These are phyloP conservation scores for Tetraneura akinire DNA, from an alignment of 1,140 invertebrate genomes.

Conservation along the genomic window DNA sequence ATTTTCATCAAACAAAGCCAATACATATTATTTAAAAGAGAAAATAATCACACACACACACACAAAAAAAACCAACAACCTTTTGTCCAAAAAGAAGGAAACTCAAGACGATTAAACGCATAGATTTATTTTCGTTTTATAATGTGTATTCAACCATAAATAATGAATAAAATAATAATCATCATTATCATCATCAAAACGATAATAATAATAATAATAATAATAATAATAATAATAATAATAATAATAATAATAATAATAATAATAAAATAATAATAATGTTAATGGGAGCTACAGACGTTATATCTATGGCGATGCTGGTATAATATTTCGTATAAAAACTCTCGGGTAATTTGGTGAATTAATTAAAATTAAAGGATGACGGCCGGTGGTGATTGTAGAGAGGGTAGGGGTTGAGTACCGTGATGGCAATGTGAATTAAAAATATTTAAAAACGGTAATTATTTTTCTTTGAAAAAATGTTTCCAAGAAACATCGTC, in stretches of 20 bases:
- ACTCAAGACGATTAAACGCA: background rate
- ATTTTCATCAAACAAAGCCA: background rate
- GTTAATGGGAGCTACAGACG: background rate
- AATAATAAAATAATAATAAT: background rate
- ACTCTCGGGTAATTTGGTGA: no score
- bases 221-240: no score
- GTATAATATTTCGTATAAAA: background rate
- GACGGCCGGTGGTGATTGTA: background rate
- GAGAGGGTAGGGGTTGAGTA: background rate
- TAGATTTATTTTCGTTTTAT: no score
- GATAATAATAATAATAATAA: no score
- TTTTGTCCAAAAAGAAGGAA: background rate
- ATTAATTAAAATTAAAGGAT: no score
- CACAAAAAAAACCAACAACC: background rate
- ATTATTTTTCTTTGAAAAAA: background rate
- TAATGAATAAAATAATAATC: no score
- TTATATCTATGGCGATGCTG: background rate
- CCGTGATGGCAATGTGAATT: background rate
- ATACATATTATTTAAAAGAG: background rate
- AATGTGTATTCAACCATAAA: no score
- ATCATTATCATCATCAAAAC: no score
- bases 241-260: constrained; percentile 8
- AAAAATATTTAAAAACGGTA: background rate
- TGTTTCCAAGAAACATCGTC: no score
- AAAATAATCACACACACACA: no score